Evolutionary conservation across 2,888 invertebrate genomes (phyloP).

Genomic region (Himalopsyche anomala): DNA sequence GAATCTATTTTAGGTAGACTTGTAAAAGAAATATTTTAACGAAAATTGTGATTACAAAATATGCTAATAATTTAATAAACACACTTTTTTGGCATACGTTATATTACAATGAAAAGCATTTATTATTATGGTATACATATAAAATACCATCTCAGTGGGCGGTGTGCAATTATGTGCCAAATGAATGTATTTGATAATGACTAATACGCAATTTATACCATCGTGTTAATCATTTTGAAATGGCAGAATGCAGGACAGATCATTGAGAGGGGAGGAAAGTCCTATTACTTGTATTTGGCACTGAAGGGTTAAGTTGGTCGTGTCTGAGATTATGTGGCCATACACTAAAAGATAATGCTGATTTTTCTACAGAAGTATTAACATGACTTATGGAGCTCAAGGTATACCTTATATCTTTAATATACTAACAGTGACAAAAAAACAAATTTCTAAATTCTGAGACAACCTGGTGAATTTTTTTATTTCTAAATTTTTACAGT

Average conservation of each 20-base stretch:
- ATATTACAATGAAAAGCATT: background rate
- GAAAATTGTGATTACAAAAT: too few species aligned
- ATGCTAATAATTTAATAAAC: too few species aligned
- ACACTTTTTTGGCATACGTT: background rate
- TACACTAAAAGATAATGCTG: background rate
- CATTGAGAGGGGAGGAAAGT: conserved; percentile 12
- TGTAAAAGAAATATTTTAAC: too few species aligned
- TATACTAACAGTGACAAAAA: too few species aligned
- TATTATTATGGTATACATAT: background rate
- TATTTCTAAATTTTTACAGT: too few species aligned
- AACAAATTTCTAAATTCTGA: too few species aligned
- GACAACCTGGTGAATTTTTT: too few species aligned
- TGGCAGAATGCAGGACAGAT: conserved; percentile 23
- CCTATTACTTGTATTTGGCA: background rate
- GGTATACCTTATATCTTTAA: too few species aligned
- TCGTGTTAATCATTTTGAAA: conserved; percentile 57
- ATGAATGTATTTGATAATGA: conserved; percentile 65
- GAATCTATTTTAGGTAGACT: too few species aligned
- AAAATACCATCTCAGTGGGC: conserved; percentile 3
- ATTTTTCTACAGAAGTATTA: too few species aligned
- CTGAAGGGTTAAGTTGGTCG: conserved; percentile 22
- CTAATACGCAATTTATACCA: conserved; percentile 65
- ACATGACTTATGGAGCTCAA: too few species aligned
- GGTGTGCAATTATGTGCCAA: conserved; percentile 52
- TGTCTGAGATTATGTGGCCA: background rate